Evolutionary conservation across 2,888 invertebrate genomes (phyloP).

Genomic region (Poecilobothrus nobilitatus): DNA sequence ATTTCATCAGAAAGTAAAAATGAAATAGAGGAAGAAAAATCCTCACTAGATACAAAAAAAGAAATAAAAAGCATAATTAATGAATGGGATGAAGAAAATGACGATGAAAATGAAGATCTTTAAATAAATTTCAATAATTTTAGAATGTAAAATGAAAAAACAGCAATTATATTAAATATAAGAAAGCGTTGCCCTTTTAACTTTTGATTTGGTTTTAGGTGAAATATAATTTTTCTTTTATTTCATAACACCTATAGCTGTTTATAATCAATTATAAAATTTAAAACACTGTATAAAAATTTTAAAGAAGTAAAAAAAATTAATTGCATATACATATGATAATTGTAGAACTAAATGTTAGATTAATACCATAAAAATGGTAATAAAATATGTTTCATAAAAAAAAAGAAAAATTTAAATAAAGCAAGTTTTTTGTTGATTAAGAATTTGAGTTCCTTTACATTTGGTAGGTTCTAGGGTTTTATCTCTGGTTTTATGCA

Average conservation of each 20-base stretch:
- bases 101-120: constrained; percentile 30
- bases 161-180: background rate
- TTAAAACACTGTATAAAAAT: background rate
- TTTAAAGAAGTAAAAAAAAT: background rate
- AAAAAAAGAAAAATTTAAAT: background rate
- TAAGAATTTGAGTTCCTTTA: background rate
- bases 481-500: no score
- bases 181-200: background rate
- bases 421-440: constrained; percentile 4
- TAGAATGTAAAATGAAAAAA: background rate
- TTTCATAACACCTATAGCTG: background rate
- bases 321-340: constrained; percentile 1
- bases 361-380: background rate
- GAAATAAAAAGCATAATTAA: constrained; percentile 40
- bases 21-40: constrained; percentile 17
- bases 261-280: background rate
- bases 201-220: background rate
- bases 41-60: constrained; percentile 24
- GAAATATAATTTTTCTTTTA: background rate
- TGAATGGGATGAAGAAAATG: constrained; percentile 43
- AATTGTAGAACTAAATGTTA: background rate
- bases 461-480: no score
- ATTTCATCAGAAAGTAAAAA: constrained; percentile 24
- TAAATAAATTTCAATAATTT: background rate
- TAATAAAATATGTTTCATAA: constrained; percentile 2